Base-by-base conservation (phyloP, 2,888 invertebrate genomes). In the Dynastes tityus region DNA sequence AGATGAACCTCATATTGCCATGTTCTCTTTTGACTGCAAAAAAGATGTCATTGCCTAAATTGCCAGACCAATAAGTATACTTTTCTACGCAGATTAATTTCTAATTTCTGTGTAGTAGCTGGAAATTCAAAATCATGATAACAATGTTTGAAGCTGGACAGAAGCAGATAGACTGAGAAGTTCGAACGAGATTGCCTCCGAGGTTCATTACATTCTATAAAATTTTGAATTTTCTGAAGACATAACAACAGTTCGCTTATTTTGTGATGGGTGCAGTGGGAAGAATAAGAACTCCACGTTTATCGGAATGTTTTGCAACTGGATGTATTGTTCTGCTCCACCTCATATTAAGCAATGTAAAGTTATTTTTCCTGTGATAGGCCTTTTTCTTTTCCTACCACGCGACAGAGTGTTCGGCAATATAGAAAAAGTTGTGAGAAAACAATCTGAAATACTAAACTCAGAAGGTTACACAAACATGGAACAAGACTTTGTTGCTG, bases 281-380 rank as follows among this genome's bases (percentile, higher is more conserved):
- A 1, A 67, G 40, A 40, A 67, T 2, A 67, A 40, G 67, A 67
- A 67, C 32, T 67, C 45, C 67, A 67, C 67, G 32, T 40, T 67
- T 40, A 40, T 67, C 13, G 67, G n/a, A 67, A 67, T 40, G 32
- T 3, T 37, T 67, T 67, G 67, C 37, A 67, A 67, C 67, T 67
- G 67, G 67, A 3, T 67, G 40, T 67, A 67, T 40, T 37, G 1
- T 67, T 67, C 67, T 37, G 5, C 51, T 16, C 51, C 2, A 51
- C 51, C 8, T 4, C 4, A 51, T 51, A 13, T 51, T 51, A 51
- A 2, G 8, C 4, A 51, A 51, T 13, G 51, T 5, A 5, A 51
- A 51, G 51, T 51, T 51, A 51, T 51, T 51, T 51, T 8, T 51
- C 51, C 51, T 51, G 51, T 8, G 51, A 5, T 22, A 22, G 22